A percentile compares a stretch with the other conserved stretches of the same genome.
Evolutionary conservation across 2,888 invertebrate species (phyloP).

Genomic region (Malacosoma neustria): DNA sequence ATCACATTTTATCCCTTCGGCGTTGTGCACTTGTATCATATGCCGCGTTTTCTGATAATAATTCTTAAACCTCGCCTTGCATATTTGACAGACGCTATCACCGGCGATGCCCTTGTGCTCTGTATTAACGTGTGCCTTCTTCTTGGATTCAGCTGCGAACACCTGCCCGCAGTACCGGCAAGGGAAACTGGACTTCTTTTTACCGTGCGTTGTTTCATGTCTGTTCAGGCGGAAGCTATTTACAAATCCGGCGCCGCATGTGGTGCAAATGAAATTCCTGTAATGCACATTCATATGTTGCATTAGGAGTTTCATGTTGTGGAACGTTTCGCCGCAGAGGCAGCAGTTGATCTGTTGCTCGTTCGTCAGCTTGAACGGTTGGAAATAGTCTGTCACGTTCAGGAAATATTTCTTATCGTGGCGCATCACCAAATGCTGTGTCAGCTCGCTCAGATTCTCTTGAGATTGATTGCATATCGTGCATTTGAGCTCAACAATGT

Average conservation of each 20-base stretch:
- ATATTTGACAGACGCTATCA: slow-evolving; percentile 60
- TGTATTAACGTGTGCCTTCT: slow-evolving; percentile 55
- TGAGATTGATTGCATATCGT: slow-evolving; percentile 41
- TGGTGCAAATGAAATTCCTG: slow-evolving; percentile 59
- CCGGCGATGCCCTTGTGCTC: slow-evolving; percentile 63
- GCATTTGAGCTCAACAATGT: slow-evolving; percentile 58
- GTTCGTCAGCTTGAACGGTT: slow-evolving; percentile 44
- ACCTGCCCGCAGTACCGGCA: slow-evolving; percentile 52
- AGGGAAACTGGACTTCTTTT: slow-evolving; percentile 52
- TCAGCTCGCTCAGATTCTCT: slow-evolving; percentile 34
- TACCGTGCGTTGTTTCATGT: slow-evolving; percentile 54
- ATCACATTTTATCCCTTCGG: slow-evolving; percentile 56
- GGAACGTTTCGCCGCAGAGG: slow-evolving; percentile 47
- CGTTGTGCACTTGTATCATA: slow-evolving; percentile 60
- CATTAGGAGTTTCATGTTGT: slow-evolving; percentile 59
- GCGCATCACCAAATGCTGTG: slow-evolving; percentile 42
- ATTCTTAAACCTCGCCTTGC: slow-evolving; percentile 60
- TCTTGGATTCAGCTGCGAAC: slow-evolving; percentile 54
- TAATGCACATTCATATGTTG: slow-evolving; percentile 65
- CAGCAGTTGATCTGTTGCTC: slow-evolving; percentile 55
- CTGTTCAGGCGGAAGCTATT: slow-evolving; percentile 51
- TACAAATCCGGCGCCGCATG: slow-evolving; percentile 61
- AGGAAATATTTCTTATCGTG: slow-evolving; percentile 55
- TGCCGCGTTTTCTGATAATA: slow-evolving; percentile 63
- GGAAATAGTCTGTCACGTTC: slow-evolving; percentile 52